These are phyloP conservation scores for Isotomurus palustris DNA, from an alignment of 2,888 invertebrate species.

Conservation along the genomic window DNA sequence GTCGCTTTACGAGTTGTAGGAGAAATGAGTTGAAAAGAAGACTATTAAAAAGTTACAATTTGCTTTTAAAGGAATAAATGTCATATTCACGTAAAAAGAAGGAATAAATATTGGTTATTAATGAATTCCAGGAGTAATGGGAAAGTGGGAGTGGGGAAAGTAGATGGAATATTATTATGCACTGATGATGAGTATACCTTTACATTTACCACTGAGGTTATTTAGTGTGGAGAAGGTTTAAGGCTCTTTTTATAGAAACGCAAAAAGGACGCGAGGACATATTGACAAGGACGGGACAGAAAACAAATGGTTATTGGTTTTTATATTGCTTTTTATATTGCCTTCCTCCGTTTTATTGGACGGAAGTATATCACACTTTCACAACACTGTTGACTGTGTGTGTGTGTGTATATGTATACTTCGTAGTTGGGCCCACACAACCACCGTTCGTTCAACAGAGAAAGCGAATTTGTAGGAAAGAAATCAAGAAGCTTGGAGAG, in stretches of 20 bases:
- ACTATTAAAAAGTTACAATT: not conserved
- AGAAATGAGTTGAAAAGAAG: not conserved
- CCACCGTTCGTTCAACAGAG: too few relatives aligned
- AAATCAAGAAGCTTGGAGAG: too few relatives aligned
- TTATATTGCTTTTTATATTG: constrained; percentile 16
- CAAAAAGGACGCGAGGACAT: constrained; percentile 1
- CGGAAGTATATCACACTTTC: not conserved
- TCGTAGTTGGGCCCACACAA: not conserved
- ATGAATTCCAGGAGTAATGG: too few relatives aligned
- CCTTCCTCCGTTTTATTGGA: constrained; percentile 9
- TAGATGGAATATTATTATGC: too few relatives aligned
- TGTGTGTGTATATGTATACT: not conserved
- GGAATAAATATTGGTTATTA: too few relatives aligned
- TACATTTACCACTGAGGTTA: too few relatives aligned
- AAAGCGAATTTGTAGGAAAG: too few relatives aligned
- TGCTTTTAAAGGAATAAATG: not conserved
- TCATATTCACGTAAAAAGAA: too few relatives aligned
- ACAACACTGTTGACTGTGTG: not conserved
- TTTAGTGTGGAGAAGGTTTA: not conserved
- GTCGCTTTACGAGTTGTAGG: not conserved
- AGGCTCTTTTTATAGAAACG: too few relatives aligned
- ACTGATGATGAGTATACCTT: too few relatives aligned
- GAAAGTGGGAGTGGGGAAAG: too few relatives aligned
- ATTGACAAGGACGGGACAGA: constrained; percentile 9
- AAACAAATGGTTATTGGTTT: constrained; percentile 16